Conservation (phyloP, 92 coral and sea anemone species). For the Phenganax marumi region DNA sequence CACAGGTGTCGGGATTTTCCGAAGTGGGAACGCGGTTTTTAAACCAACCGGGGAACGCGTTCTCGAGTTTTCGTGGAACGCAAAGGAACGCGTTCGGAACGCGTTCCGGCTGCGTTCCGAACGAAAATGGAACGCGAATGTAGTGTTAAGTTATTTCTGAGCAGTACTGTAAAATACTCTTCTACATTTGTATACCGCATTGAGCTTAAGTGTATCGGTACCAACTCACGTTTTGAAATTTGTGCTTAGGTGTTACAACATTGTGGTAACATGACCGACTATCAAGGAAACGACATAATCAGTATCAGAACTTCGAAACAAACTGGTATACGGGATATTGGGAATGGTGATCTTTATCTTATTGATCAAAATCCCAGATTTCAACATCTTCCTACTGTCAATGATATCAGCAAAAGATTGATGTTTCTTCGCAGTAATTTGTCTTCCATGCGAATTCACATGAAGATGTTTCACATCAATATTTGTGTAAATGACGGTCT, state of each 20-base stretch:
- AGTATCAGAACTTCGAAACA: not conserved
- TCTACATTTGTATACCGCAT: not conserved
- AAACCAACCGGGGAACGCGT: no score
- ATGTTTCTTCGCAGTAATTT: slow-evolving; percentile 50
- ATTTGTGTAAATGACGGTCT: slow-evolving; percentile 66
- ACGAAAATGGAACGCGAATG: no score
- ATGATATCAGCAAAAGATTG: slow-evolving; percentile 54
- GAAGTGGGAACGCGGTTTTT: no score
- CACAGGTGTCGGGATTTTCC: no score
- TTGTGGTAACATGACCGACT: slow-evolving; percentile 63
- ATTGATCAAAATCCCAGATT: slow-evolving; percentile 1
- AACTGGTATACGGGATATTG: slow-evolving; percentile 25
- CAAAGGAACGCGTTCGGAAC: no score
- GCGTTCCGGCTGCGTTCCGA: no score
- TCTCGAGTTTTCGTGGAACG: no score
- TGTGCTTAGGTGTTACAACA: slow-evolving; percentile 39
- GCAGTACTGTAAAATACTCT: not conserved
- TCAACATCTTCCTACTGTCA: slow-evolving; percentile 35
- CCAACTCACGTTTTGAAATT: not conserved
- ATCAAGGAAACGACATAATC: slow-evolving; percentile 9
- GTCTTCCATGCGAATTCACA: slow-evolving; percentile 42
- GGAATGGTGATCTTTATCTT: slow-evolving; percentile 32
- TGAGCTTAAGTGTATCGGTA: not conserved
- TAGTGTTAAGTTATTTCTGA: no score
- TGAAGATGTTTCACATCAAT: slow-evolving; percentile 52